Percentiles rank a stretch among this genome's conserved stretches.
Conservation (phyloP, 1,140 invertebrate genomes). For the Neotoxoptera formosana region DNA sequence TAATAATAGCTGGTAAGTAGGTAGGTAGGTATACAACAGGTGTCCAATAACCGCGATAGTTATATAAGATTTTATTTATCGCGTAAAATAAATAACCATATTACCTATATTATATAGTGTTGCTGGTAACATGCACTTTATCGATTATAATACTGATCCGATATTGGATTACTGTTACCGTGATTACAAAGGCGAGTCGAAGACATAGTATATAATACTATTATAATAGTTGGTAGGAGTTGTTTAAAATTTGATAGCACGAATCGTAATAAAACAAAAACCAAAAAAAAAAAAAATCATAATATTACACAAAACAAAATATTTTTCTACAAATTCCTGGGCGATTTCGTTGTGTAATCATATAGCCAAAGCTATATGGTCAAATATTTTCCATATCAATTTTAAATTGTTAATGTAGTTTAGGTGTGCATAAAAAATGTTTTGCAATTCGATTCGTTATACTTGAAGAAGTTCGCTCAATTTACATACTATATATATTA, state of each 20-base stretch:
- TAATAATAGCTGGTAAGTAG: background rate
- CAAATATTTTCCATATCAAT: background rate
- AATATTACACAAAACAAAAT: conserved; percentile 1
- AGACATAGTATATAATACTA: background rate
- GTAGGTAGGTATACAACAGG: background rate
- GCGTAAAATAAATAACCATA: background rate
- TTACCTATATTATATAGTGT: too few relatives aligned
- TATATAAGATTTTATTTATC: background rate
- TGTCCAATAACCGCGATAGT: background rate
- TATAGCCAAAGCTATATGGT: background rate
- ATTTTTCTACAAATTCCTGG: background rate
- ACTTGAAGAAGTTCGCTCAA: background rate
- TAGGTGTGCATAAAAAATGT: background rate
- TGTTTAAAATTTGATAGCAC: background rate
- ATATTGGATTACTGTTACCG: background rate
- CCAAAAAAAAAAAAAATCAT: background rate
- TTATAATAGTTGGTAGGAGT: background rate
- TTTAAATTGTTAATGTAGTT: background rate
- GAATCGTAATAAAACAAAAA: background rate
- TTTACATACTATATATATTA: background rate
- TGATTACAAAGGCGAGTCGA: background rate
- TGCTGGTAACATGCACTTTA: background rate
- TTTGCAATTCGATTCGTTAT: background rate
- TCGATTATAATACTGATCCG: too few relatives aligned
- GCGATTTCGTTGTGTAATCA: background rate